phyloP scores from a whole-genome alignment of 64 coral and sea anemone genomes.

The Stichodactyla helianthus region DNA sequence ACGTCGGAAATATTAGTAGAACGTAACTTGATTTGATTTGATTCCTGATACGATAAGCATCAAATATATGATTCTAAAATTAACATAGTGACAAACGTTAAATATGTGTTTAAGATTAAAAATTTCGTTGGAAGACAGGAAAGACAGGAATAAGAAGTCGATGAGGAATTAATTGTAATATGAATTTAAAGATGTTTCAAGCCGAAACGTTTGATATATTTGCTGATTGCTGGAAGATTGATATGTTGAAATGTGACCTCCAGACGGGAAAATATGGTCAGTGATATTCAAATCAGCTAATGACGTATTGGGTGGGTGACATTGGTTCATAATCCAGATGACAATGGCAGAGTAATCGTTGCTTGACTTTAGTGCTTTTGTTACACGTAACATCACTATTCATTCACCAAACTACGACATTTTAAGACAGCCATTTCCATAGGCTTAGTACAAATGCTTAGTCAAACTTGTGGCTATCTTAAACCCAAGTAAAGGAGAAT shows the following conservation, averaged over 20 bases:
- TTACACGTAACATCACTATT: neutral
- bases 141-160: neutral
- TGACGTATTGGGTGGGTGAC: slow-evolving; percentile 17
- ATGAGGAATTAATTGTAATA: neutral
- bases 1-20: slow-evolving; percentile 1
- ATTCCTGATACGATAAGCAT: neutral
- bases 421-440: neutral
- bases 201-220: neutral
- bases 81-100: neutral
- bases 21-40: neutral
- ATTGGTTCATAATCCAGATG: neutral
- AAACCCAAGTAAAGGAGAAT: neutral
- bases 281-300: neutral
- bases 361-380: neutral
- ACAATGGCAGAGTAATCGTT: neutral
- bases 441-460: neutral
- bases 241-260: neutral
- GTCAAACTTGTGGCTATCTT: neutral
- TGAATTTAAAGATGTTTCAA: neutral
- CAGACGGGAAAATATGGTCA: neutral
- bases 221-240: neutral
- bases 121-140: neutral
- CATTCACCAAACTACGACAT: slow-evolving; percentile 3
- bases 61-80: neutral
- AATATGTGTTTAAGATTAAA: neutral